Conservation (phyloP, 30 jellyfish, hydroid and myxozoan species). For the Aurelia sp. region DNA sequence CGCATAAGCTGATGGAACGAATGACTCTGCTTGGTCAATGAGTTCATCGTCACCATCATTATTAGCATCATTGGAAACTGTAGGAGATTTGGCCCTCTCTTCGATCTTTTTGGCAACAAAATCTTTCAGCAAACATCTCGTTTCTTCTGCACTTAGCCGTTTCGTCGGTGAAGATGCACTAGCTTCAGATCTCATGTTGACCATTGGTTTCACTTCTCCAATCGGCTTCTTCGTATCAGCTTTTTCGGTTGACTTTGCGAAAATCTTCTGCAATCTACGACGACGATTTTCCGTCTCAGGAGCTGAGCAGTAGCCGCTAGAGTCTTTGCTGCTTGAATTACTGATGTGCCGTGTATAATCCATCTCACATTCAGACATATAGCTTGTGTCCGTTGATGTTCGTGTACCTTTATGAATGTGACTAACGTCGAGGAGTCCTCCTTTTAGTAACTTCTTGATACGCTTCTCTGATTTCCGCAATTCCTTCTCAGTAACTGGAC, state of each 20-base stretch:
- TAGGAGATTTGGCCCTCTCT: constrained; percentile 53
- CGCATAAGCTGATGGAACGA: constrained; percentile 55
- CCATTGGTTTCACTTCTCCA: constrained; percentile 10
- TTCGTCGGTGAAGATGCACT: constrained; percentile 45
- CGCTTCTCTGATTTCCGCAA: constrained; percentile 87
- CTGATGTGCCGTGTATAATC: constrained; percentile 28
- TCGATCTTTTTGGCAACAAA: constrained; percentile 67
- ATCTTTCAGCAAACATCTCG: constrained; percentile 49
- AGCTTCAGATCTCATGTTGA: constrained; percentile 1
- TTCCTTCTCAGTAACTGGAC: constrained; percentile 89
- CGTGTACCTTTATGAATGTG: constrained; percentile 31
- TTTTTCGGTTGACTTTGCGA: constrained; percentile 41
- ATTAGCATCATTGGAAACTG: not conserved
- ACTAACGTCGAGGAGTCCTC: constrained; percentile 57
- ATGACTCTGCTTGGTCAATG: constrained; percentile 27
- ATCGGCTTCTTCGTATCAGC: constrained; percentile 25
- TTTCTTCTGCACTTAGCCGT: constrained; percentile 54
- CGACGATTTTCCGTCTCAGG: constrained; percentile 92
- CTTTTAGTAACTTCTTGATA: constrained; percentile 83
- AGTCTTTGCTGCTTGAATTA: constrained; percentile 15
- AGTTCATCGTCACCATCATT: not conserved
- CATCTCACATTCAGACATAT: constrained; percentile 74
- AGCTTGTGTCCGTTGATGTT: constrained; percentile 48
- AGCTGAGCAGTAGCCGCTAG: constrained; percentile 95
- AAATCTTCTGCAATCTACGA: constrained; percentile 44